Conservation (phyloP, 2,888 invertebrate species). For the Zygaena filipendulae region DNA sequence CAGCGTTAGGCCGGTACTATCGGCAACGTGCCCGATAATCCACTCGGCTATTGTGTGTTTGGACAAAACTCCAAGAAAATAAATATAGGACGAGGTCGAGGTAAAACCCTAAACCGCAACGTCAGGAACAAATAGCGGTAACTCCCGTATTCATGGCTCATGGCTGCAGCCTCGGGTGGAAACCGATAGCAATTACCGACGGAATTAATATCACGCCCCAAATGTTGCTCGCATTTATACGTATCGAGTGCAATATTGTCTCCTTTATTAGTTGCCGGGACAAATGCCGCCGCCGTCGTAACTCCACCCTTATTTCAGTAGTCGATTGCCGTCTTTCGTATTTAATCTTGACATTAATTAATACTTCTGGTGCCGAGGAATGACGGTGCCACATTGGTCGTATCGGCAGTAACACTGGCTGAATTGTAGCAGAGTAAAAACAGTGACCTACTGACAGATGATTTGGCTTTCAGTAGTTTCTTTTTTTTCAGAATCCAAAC, state of each 20-base stretch:
- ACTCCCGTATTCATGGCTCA: conserved; percentile 66
- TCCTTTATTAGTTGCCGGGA: conserved; percentile 65
- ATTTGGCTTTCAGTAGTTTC: too few relatives aligned
- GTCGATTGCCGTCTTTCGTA: conserved; percentile 54
- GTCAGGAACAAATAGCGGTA: conserved; percentile 68
- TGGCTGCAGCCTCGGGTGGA: conserved; percentile 59
- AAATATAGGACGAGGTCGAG: conserved; percentile 52
- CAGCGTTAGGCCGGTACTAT: too few relatives aligned
- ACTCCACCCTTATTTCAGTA: conserved; percentile 46
- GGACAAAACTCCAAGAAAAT: conserved; percentile 61
- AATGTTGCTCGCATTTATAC: conserved; percentile 66
- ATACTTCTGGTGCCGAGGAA: conserved; percentile 40
- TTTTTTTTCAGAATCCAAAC: too few relatives aligned
- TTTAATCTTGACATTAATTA: conserved; percentile 60
- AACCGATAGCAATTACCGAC: conserved; percentile 67
- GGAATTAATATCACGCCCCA: conserved; percentile 68
- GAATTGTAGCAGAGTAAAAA: too few relatives aligned
- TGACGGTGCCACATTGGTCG: conserved; percentile 20
- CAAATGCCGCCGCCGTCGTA: conserved; percentile 55
- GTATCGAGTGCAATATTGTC: conserved; percentile 69
- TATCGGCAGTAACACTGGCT: too few relatives aligned
- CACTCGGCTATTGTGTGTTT: conserved; percentile 42
- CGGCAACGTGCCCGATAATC: conserved; percentile 48
- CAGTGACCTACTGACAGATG: too few relatives aligned
- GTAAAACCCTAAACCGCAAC: conserved; percentile 62